Evolutionary conservation across 2,113 vertebrate genomes (phyloP).

Genomic region (Regulus satrapa): DNA sequence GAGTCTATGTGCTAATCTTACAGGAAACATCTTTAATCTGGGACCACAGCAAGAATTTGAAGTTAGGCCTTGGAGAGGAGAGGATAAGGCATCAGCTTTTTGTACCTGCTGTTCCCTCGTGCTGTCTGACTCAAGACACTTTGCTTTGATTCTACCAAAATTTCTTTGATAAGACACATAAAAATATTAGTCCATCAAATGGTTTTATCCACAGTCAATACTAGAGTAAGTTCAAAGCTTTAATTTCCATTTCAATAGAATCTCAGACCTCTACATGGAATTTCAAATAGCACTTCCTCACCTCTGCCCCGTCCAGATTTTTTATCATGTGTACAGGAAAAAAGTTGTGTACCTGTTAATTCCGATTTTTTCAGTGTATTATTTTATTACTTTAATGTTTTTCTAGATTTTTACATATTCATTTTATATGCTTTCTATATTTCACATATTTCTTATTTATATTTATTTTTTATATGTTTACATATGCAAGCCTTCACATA

Average conservation of each 20-base stretch:
- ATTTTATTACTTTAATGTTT: neutral
- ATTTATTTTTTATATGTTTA: neutral
- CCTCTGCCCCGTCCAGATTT: neutral
- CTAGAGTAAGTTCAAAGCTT: neutral
- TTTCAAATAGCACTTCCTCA: neutral
- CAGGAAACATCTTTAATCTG: neutral
- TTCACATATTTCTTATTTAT: neutral
- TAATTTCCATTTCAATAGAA: conserved; percentile 1
- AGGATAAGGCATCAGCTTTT: neutral
- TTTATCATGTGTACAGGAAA: neutral
- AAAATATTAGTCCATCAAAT: neutral
- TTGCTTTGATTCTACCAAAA: neutral
- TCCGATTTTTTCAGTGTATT: neutral
- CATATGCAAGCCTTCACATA: neutral
- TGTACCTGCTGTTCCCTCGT: neutral
- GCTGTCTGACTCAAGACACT: neutral
- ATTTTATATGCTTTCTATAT: neutral
- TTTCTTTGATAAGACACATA: neutral
- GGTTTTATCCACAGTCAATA: neutral
- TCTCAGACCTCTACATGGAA: neutral
- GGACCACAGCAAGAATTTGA: neutral
- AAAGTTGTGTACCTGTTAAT: neutral
- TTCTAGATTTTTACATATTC: neutral
- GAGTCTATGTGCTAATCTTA: neutral
- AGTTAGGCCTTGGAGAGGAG: neutral